Percentiles rank a stretch among this genome's conserved stretches.
Conservation (phyloP, 2,797 vertebrate species). For the Hephaestus fuliginosus region DNA sequence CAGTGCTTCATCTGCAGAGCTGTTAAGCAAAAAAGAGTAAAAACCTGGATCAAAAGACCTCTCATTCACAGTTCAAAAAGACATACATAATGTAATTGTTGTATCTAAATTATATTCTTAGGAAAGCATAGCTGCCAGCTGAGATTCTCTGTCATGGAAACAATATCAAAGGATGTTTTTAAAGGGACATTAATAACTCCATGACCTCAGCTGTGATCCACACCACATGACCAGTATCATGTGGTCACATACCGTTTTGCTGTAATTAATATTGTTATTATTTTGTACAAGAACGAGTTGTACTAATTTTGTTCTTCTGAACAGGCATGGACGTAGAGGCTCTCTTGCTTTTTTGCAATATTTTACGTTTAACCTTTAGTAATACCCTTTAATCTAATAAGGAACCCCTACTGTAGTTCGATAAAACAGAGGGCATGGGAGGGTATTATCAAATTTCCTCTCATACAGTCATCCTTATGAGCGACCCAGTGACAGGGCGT, state of each 20-base stretch:
- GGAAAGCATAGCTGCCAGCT: neutral
- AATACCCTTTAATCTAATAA: conserved; percentile 57
- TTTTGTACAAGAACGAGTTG: neutral
- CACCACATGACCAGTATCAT: neutral
- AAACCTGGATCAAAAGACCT: conserved; percentile 14
- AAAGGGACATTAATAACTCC: neutral
- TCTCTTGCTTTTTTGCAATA: neutral
- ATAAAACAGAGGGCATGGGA: conserved; percentile 36
- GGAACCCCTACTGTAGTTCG: conserved; percentile 21
- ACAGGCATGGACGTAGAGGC: neutral
- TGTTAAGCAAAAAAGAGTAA: neutral
- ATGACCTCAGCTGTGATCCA: neutral
- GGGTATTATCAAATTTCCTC: conserved; percentile 50
- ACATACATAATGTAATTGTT: neutral
- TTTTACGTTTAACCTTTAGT: conserved; percentile 47
- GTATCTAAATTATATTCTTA: neutral
- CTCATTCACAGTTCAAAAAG: neutral
- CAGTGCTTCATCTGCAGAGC: conserved; percentile 3
- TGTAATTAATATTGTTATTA: neutral
- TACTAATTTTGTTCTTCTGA: neutral
- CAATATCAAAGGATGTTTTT: neutral
- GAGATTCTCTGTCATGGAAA: conserved; percentile 15
- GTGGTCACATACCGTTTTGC: neutral
- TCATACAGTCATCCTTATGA: conserved; percentile 39
- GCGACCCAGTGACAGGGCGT: conserved; percentile 28